These are phyloP conservation scores for Porites lobata DNA, from an alignment of 92 coral and sea anemone species.

Conservation along the genomic window DNA sequence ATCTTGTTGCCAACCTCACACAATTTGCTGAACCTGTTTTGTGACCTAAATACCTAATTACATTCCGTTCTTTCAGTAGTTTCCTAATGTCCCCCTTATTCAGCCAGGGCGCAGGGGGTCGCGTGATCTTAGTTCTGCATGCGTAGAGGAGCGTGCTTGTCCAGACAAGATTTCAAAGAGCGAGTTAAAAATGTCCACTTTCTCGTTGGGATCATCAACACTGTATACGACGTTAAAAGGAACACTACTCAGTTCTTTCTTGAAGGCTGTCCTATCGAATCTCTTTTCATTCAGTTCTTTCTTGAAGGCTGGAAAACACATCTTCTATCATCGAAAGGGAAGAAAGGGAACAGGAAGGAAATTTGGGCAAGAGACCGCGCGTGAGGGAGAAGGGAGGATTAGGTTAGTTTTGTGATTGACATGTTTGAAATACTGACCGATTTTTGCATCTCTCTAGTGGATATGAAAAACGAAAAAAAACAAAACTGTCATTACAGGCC, in stretches of 20 bases:
- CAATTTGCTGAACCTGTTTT: slow-evolving; percentile 19
- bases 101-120: slow-evolving; percentile 58
- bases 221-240: slow-evolving; percentile 47
- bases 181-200: slow-evolving; percentile 45
- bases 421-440: no score
- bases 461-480: no score
- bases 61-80: slow-evolving; percentile 24
- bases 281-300: neutral
- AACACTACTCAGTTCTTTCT: neutral
- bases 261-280: slow-evolving; percentile 6
- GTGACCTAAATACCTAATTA: slow-evolving; percentile 31
- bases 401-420: no score
- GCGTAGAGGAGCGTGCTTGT: slow-evolving; percentile 49
- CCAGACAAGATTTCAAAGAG: slow-evolving; percentile 58
- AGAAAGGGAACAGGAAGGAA: no score
- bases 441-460: no score
- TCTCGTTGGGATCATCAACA: slow-evolving; percentile 45
- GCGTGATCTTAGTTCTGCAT: slow-evolving; percentile 31
- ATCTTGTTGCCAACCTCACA: slow-evolving; percentile 44
- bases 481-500: no score
- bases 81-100: slow-evolving; percentile 15
- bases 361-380: no score
- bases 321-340: no score
- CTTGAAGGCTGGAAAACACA: no score
- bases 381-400: no score